phyloP scores from a whole-genome alignment of 2,797 vertebrate genomes.

The Spondyliosoma cantharus region DNA sequence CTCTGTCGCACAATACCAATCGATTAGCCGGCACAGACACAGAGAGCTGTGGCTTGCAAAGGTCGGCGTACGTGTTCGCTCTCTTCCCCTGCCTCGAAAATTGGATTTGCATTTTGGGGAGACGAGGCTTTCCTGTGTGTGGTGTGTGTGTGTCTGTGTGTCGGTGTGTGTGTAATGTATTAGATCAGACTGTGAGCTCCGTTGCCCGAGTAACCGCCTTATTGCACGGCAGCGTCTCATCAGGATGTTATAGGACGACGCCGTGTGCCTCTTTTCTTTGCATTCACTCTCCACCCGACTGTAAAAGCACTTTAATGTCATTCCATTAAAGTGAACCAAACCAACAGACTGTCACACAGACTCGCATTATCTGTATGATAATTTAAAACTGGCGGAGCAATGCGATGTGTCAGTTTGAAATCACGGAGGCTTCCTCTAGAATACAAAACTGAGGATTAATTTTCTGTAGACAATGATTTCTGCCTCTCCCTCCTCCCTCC shows the following conservation, averaged over 20 bases:
- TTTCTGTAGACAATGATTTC: slow-evolving; percentile 58
- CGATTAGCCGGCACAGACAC: slow-evolving; percentile 60
- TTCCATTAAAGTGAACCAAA: slow-evolving; percentile 71
- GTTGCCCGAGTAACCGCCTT: slow-evolving; percentile 65
- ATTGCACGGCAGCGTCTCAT: slow-evolving; percentile 32
- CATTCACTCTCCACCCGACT: slow-evolving; percentile 55
- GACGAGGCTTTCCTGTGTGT: slow-evolving; percentile 56
- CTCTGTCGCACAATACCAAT: slow-evolving; percentile 57
- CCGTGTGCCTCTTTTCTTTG: slow-evolving; percentile 46
- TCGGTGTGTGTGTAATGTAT: slow-evolving; percentile 60
- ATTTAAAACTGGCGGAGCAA: slow-evolving; percentile 67
- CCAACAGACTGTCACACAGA: slow-evolving; percentile 67
- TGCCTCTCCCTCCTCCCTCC: slow-evolving; percentile 22
- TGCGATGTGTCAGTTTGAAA: slow-evolving; percentile 63
- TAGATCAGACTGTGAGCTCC: slow-evolving; percentile 42
- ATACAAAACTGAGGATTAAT: slow-evolving; percentile 76
- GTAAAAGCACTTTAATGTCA: slow-evolving; percentile 72
- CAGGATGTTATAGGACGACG: slow-evolving; percentile 33
- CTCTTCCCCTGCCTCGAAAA: slow-evolving; percentile 46
- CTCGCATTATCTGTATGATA: slow-evolving; percentile 74
- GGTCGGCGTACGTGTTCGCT: slow-evolving; percentile 45
- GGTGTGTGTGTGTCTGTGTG: slow-evolving; percentile 33
- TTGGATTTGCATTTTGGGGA: slow-evolving; percentile 68
- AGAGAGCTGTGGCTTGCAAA: slow-evolving; percentile 47
- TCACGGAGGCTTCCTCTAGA: slow-evolving; percentile 55